Base-by-base conservation (phyloP, 1,140 invertebrate species). In the Araneus ventricosus region DNA sequence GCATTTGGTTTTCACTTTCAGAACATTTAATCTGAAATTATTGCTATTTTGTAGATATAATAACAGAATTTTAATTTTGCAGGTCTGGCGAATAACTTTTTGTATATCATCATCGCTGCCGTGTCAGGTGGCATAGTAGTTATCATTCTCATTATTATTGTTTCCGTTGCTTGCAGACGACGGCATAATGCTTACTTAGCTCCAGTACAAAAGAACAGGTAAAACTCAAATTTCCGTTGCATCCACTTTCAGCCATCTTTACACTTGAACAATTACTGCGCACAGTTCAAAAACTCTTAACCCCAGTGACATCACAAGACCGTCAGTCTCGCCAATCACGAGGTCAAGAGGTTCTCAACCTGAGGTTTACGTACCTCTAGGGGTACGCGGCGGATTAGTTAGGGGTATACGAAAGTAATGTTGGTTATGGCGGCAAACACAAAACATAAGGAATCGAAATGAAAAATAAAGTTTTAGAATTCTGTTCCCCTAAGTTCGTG, bases 91-190 rank as follows among this genome's bases (percentile, higher is more conserved):
- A 94, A 92, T 79, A 94, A 92, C 61, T 92, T 93, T 79, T 85
- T 94, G 57, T 93, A 94, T 27, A 94, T 94, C 27, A 92, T 94
- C 67, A 92, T 94, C 34, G 90, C 90, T 41, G 67, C 89, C 61
- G 93, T 94, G 2, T 92, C 86, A 17, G 93, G 90, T 24, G 82
- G 90, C n/a, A 93, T 88, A 57, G 90, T 94, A 24, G 75, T 94
- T 24, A 92, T 94, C 63, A 92, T 92, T 41, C 52, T 94, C 45
- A 94, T 94, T 22, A 92, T 91, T 27, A 89, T 92, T 63, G 93
- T 94, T 80, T 90, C 87, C 22, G 67, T 92, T 22, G 61, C 80
- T 39, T 87, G 87, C 41, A 70, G 93, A 67, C 45, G 89, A 30
- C 34, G 89, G 14, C 93, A 88, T 4, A 89, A 94, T 63, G 61